Conservation (phyloP, 2,888 invertebrate genomes). For the Eristalis tenax region DNA sequence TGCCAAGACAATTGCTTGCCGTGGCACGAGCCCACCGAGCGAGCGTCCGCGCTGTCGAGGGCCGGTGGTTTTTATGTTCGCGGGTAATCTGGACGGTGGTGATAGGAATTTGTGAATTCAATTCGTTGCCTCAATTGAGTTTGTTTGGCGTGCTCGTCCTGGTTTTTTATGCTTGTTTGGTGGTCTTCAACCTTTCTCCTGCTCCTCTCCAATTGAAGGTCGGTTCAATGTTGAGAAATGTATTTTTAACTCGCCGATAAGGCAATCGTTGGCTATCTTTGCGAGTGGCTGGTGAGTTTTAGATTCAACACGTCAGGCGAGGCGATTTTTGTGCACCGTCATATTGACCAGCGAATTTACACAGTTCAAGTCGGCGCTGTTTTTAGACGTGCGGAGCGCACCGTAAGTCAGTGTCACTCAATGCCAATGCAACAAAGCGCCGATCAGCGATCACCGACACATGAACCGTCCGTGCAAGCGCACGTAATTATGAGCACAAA, state of each 20-base stretch:
- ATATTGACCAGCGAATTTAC: background rate
- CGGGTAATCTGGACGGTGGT: slow-evolving; percentile 39
- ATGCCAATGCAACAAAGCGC: background rate
- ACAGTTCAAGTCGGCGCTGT: background rate
- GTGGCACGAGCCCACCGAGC: slow-evolving; percentile 24
- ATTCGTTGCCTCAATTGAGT: slow-evolving; percentile 61
- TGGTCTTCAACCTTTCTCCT: background rate
- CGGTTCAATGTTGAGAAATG: slow-evolving; percentile 50
- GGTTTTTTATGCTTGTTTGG: slow-evolving; percentile 5
- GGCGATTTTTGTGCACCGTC: background rate
- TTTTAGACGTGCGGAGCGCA: background rate
- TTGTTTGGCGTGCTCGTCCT: slow-evolving; percentile 28
- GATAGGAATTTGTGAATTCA: slow-evolving; percentile 33
- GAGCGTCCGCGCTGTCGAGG: background rate
- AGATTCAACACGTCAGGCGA: background rate
- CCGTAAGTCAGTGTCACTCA: background rate
- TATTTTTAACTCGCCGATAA: slow-evolving; percentile 50
- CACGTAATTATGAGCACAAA: background rate
- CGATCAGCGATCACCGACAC: background rate
- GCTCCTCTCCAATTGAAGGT: slow-evolving; percentile 39
- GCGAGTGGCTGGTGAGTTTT: slow-evolving; percentile 9
- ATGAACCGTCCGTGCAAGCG: background rate
- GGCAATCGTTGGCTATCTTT: slow-evolving; percentile 37
- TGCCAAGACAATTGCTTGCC: slow-evolving; percentile 54
- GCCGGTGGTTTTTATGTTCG: slow-evolving; percentile 41